Evolutionary conservation across 2,113 vertebrate genomes (phyloP), one percentile per base, ranked within the genome.

Genomic region (Neolamprologus hecqui): DNA sequence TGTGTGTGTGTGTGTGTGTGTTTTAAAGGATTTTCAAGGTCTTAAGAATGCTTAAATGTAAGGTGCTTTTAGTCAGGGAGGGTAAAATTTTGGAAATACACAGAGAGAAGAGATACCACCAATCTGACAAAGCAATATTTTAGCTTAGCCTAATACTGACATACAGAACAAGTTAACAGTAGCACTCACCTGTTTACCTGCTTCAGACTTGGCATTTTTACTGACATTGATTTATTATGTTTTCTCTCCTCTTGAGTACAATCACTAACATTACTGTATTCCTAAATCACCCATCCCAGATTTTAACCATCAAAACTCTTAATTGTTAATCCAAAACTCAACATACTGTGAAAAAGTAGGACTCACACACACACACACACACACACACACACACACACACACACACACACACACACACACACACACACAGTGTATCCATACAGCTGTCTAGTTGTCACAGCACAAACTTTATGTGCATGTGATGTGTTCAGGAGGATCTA

Each of bases 401-500:
- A 23, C 51, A 13, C 40, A 42, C 37, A 40, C 40, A 12, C 40
- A 12, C 5, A 12, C 40, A 2, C 40, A 12, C 40, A 12, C 40
- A 2, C 40, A 12, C 40, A 42, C 40, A 42, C 33, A 51, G 8
- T 21, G 5, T 21, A 53, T 21, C 9, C n/a, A 11, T 6, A 11
- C n/a, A 54, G 19, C 51, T 53, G 51, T 21, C 51, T 21, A 21
- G 51, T 54, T 54, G 1, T 21, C n/a, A 21, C 4, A 54, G n/a
- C 51, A 54, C 51, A 54, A 21, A 54, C 51, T 53, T 53, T 53
- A 21, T 2, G 9, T 54, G 53, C n/a, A 54, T 54, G 54, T 57
- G 54, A 26, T 0, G 21, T 14, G 54, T 57, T 57, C 0, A 31
- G 57, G 13, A 9, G 26, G 1, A 17, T 58, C 26, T 58, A 17